Base-by-base conservation (phyloP, 2,888 invertebrate genomes). In the Clunio marinus region DNA sequence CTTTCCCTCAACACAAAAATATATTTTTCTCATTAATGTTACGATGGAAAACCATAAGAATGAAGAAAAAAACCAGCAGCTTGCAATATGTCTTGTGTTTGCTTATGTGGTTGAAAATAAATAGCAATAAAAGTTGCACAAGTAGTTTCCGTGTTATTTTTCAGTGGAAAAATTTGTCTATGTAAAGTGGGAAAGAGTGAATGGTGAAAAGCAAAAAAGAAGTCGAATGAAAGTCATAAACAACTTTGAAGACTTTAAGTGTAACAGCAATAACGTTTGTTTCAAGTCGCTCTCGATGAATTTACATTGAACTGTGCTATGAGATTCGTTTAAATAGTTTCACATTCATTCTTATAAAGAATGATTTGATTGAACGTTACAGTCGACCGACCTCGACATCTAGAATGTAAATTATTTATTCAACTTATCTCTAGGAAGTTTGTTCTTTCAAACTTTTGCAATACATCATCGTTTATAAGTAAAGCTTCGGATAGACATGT, bases 101-200 rank as follows among this genome's bases (percentile, higher is more conserved):
- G 45, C 10, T 15, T 4, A 15, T 10, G 15, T 15, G 51, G n/a
- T 22, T 22, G 51, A n/a, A n/a, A n/a, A n/a, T n/a, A n/a, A n/a
- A n/a, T n/a, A n/a, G n/a, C n/a, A n/a, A n/a, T 51, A 51, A 51
- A 45, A 51, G 22, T 22, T 51, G 51, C 51, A 51, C 51, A 51
- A 51, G 51, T n/a, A 13, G 51, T 51, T 51, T 22, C 10, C 51
- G n/a, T 51, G 51, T 51, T 22, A 51, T 17, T 51, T 51, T 51
- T 13, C 22, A 7, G 22, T 7, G 22, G n/a, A n/a, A n/a, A 51
- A 51, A 51, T 51, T 51, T 17, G 51, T 51, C 7, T 32, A 8
- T 32, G 35, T n/a, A n/a, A n/a, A n/a, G n/a, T n/a, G n/a, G n/a
- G n/a, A n/a, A n/a, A n/a, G n/a, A n/a, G n/a, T 8, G 35, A 32